Evolutionary conservation across 2,113 vertebrate species (phyloP).

Genomic region (Halcyon senegalensis): DNA sequence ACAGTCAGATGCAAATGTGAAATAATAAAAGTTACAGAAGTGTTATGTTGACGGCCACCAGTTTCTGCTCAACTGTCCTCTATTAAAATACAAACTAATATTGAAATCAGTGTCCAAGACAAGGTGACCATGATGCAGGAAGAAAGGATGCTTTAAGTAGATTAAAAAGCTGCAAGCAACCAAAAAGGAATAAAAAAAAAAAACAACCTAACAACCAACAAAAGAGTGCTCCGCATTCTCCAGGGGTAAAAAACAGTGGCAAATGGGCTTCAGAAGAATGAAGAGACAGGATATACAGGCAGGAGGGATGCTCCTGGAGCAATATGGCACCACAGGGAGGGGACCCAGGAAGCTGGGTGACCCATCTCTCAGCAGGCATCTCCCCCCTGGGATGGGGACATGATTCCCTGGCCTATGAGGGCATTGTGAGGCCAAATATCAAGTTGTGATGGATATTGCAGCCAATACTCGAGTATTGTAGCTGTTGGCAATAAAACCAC

Average conservation of each 20-base stretch:
- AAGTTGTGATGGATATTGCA: too few relatives aligned
- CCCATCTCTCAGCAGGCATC: fast-evolving
- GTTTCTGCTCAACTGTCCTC: neutral
- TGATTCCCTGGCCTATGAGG: neutral
- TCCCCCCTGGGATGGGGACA: fast-evolving
- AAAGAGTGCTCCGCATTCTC: neutral
- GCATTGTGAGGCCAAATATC: neutral
- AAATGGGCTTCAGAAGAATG: neutral
- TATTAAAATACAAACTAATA: neutral
- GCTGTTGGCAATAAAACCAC: neutral
- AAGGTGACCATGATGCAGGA: fast-evolving
- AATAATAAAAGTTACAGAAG: neutral
- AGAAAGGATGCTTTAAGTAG: neutral
- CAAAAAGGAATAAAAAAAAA: neutral
- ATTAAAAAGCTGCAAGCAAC: neutral
- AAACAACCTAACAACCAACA: neutral
- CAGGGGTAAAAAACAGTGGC: fast-evolving
- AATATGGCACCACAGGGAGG: fast-evolving
- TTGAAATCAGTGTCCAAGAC: neutral
- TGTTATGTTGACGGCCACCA: neutral
- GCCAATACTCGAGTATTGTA: fast-evolving
- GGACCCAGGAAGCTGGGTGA: neutral
- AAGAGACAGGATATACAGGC: neutral
- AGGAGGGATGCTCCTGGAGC: neutral
- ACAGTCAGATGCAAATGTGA: neutral